Base-by-base conservation (phyloP, 1,140 invertebrate species). In the Drosophila carrolli region DNA sequence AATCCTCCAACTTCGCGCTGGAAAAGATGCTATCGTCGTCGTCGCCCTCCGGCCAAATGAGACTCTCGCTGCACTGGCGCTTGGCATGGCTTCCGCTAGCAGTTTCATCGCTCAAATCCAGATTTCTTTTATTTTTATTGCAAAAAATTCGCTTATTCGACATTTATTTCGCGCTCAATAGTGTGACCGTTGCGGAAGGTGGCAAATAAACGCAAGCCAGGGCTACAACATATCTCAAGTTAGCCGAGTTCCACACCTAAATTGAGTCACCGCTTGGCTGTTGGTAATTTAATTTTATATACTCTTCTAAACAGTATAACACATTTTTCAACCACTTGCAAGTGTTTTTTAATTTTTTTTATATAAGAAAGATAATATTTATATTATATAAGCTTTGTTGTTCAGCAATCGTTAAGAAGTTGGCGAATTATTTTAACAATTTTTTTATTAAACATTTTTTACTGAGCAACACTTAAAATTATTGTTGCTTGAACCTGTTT, bases 21-120 rank as follows among this genome's bases (percentile, higher is more conserved):
- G 84, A 84, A 41, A 92, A 91, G 16, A 91, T 80, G 37, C 84
- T 91, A 1, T 74, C 81, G 14, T 86, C 74, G 13, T 91, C 91
- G 0, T 78, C 61, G 43, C 61, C 82, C 16, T 91, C 91, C 9
- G 91, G 75, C 90, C 84, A 90, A 27, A 82, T 61, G 0, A 75
- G 53, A 38, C 57, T 79, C 8, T 88, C 75, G 35, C 48, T 81
- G 56, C 61, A 55, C 16, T 51, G 59, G 2, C 51, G 38, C 32
- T 78, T 74, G 6, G 74, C 55, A 75, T 56, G n/a, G 16, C 16
- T 57, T 29, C n/a, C 14, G 11, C 38, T 27, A 11, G 38, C 1
- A 9, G 35, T 2, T 13, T 80, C 55, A 3, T 54, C 35, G 5
- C 32, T 41, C 35, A 75, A 54, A 16, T 67, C 47, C 5, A 66